A percentile compares a stretch with the other conserved stretches of the same genome.
These are phyloP conservation scores for Limnodromus scolopaceus DNA, from an alignment of 2,797 vertebrate genomes.

Conservation along the genomic window DNA sequence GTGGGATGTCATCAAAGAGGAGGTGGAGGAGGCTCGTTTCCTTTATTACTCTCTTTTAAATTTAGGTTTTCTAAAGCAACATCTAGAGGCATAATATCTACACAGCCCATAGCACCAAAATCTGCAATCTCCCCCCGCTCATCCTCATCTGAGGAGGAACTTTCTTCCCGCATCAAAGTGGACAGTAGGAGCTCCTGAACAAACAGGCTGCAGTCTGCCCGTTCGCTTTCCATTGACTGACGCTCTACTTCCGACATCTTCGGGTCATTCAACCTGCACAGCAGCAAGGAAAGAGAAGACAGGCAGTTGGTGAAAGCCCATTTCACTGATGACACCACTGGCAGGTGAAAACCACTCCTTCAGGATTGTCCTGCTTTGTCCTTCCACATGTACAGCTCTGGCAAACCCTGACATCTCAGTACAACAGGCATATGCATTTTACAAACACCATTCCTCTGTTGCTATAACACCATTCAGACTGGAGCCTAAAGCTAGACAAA, in stretches of 20 bases:
- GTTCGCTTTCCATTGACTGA: slow-evolving; percentile 93
- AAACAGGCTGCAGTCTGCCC: slow-evolving; percentile 95
- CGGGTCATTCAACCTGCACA: slow-evolving; percentile 92
- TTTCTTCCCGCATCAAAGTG: slow-evolving; percentile 95
- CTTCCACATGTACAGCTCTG: rapidly evolving
- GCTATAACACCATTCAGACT: neutral
- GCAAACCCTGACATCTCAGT: neutral
- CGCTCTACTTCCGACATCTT: slow-evolving; percentile 96
- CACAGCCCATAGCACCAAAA: slow-evolving; percentile 99
- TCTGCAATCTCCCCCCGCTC: slow-evolving; percentile 94
- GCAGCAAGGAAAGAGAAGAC: slow-evolving; percentile 20
- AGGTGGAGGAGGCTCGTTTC: slow-evolving; percentile 97
- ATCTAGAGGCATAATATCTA: slow-evolving; percentile 99
- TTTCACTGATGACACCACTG: rapidly evolving
- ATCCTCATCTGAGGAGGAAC: slow-evolving; percentile 97
- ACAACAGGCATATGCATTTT: neutral
- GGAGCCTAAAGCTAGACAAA: neutral
- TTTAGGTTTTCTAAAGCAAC: slow-evolving; percentile 99
- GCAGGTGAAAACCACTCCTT: neutral
- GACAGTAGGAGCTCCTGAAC: slow-evolving; percentile 97
- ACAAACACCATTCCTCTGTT: neutral
- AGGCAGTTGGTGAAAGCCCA: neutral
- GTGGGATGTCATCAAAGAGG: slow-evolving; percentile 99
- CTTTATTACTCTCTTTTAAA: slow-evolving; percentile 94
- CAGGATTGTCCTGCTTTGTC: neutral